phyloP scores from a whole-genome alignment of 2,888 invertebrate genomes.

The Thecocarcelia acutangulata region DNA sequence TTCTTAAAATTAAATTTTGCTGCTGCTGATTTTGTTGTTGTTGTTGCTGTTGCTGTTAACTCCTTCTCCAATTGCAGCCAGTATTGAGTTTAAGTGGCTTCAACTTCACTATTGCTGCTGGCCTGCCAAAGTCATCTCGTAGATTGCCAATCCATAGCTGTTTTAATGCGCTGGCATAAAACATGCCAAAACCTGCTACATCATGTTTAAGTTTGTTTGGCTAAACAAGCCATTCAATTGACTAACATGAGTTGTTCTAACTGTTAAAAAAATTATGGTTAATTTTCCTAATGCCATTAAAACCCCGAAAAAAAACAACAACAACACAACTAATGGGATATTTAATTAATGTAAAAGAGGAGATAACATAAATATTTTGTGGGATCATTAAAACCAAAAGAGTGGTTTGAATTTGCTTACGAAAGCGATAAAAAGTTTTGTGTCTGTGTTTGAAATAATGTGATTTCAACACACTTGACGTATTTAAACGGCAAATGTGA shows the following conservation, averaged over 20 bases:
- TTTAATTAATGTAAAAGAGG: conserved; percentile 1
- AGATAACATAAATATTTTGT: too few relatives aligned
- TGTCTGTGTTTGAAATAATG: too few relatives aligned
- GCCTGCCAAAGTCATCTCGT: conserved; percentile 8
- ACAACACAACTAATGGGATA: not conserved
- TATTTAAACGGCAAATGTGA: not conserved
- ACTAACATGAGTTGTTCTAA: not conserved
- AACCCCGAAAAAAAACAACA: not conserved
- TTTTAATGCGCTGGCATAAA: conserved; percentile 20
- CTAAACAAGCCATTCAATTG: not conserved
- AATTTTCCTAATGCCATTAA: conserved; percentile 7
- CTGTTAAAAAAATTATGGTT: conserved; percentile 3
- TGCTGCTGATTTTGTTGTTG: too few relatives aligned
- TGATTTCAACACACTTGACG: too few relatives aligned
- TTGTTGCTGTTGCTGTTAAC: not conserved
- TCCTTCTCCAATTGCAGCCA: conserved; percentile 5
- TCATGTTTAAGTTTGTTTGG: conserved; percentile 22
- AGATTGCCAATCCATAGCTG: conserved; percentile 19
- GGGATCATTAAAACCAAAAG: too few relatives aligned
- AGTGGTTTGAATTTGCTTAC: too few relatives aligned
- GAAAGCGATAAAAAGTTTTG: too few relatives aligned
- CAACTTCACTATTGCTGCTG: not conserved
- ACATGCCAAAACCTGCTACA: conserved; percentile 39
- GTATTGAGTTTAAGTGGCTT: conserved; percentile 20
- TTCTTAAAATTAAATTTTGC: conserved; percentile 8